Base-by-base conservation (phyloP, 2,113 vertebrate genomes). In the Holacanthus passer region DNA sequence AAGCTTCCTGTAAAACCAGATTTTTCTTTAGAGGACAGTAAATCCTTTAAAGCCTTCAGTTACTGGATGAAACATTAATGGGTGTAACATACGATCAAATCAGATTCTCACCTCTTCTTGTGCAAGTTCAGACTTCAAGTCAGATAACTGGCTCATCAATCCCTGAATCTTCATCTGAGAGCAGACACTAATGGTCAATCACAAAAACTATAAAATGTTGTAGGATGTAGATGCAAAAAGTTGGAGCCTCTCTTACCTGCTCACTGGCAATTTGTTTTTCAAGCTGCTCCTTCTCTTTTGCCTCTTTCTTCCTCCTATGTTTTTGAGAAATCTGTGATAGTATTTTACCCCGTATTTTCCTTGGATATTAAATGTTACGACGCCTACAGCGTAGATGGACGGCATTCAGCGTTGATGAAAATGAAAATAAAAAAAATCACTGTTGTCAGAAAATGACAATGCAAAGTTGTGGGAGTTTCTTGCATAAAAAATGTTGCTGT, bases 81-180 rank as follows among this genome's bases (percentile, higher is more conserved):
- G 5, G 8, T 14, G 6, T 16, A 19, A 45, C 4, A 5, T 0
- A 11, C 14, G 4, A 62, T 24, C 16, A 17, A 35, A 19, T 27
- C 19, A 50, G 12, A 67, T 14, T 64, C 81, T 87, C 37, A 92
- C 94, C 91, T 87, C 35, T 27, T 72, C 20, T 43, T 78, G 20
- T 0, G 32, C n/a, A 8, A 92, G 80, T 48, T 86, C 62, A 53
- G 65, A 84, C 55, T 77, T 87, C 19, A 95, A 66, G 1, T 72
- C 56, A 0, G 77, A 43, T 1, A 94, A 64, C 27, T 87, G 52
- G 8, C 20, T 69, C 79, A 86, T 93, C 19, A 93, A n/a, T 1
- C 3, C 3, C 1, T 78, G 77, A 0, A 93, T 29, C 16, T 88
- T 78, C 13, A 67, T 12, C 93, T 94, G 76, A 50, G 73, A 78